phyloP scores from a whole-genome alignment of 2,888 invertebrate species.

The Latrodectus hesperus region DNA sequence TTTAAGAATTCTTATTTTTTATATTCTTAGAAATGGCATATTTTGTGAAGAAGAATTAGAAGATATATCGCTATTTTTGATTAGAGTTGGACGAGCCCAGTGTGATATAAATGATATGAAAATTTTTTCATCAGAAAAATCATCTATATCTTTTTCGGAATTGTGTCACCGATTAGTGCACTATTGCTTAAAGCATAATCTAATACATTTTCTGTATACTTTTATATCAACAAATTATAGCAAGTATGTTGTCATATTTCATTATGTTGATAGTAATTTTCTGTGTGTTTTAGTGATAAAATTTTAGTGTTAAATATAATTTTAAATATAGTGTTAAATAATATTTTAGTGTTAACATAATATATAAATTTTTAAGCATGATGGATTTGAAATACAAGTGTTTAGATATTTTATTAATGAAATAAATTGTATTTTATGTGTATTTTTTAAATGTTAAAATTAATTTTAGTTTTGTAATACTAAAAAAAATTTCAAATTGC shows the following conservation, averaged over 20 bases:
- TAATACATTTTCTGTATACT: conserved; percentile 48
- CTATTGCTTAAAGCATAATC: conserved; percentile 55
- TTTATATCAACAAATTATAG: conserved; percentile 37
- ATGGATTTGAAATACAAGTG: background rate
- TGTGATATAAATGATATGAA: conserved; percentile 40
- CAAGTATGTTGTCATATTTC: conserved; percentile 27
- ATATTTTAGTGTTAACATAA: no score
- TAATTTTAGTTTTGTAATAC: no score
- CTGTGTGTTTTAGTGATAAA: no score
- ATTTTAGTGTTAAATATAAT: no score
- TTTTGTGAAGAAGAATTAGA: conserved; percentile 67
- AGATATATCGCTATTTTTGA: conserved; percentile 46
- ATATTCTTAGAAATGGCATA: conserved; percentile 49
- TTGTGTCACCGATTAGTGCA: conserved; percentile 59
- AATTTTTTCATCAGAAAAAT: conserved; percentile 30
- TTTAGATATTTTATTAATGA: background rate
- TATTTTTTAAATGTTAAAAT: background rate
- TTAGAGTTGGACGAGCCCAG: conserved; percentile 45
- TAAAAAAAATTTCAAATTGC: no score
- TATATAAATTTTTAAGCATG: no score
- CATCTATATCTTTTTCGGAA: conserved; percentile 53
- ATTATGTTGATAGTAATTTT: no score
- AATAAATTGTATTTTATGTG: background rate
- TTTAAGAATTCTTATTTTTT: background rate
- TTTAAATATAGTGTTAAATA: no score